These are phyloP conservation scores for Xiphophorus couchianus DNA, from an alignment of 2,113 vertebrate genomes.

Conservation along the genomic window DNA sequence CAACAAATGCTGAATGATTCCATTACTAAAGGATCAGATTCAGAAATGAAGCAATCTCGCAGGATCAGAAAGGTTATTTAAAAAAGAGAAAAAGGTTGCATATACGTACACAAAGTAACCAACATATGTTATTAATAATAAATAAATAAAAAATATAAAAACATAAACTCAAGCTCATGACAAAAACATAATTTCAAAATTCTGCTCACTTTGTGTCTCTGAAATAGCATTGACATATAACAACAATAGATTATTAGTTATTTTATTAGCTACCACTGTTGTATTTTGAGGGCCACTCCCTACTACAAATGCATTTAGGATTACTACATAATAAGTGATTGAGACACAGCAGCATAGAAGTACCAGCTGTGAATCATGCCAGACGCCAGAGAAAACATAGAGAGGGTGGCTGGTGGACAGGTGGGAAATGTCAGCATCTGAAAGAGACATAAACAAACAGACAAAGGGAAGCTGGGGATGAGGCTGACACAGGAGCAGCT, in stretches of 20 bases:
- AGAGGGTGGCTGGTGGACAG: constrained; percentile 45
- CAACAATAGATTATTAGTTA: neutral
- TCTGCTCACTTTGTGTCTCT: neutral
- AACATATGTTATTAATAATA: neutral
- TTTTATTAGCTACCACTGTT: neutral
- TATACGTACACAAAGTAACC: neutral
- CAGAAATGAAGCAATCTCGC: neutral
- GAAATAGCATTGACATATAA: neutral
- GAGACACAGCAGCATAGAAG: constrained; percentile 19
- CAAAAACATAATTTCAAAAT: neutral
- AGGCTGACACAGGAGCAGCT: constrained; percentile 43
- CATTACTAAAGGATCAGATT: neutral
- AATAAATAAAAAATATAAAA: neutral
- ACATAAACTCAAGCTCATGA: neutral
- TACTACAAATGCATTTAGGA: constrained; percentile 10
- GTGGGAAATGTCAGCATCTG: constrained; percentile 62
- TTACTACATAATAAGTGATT: constrained; percentile 16
- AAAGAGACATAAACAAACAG: constrained; percentile 47
- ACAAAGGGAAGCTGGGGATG: constrained; percentile 26
- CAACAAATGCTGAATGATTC: neutral
- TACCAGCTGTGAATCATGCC: constrained; percentile 41
- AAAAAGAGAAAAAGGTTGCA: neutral
- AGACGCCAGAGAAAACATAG: constrained; percentile 30
- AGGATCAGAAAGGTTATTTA: neutral
- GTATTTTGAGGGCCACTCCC: neutral